Base-by-base conservation (phyloP, 2,888 invertebrate genomes). In the Cremastinae sp. region DNA sequence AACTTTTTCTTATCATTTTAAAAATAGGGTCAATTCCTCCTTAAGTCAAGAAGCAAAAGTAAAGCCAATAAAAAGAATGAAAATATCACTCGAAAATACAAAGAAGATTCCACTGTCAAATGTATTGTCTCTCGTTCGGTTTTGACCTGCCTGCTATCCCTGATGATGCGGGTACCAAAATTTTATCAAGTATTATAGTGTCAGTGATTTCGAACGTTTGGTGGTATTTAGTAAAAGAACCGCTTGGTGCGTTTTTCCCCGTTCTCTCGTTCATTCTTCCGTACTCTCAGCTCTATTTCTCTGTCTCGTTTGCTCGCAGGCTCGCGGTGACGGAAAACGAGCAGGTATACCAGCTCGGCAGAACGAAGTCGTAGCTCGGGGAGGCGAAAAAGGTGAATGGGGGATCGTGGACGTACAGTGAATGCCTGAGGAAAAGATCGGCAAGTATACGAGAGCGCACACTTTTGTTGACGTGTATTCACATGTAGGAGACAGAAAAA, bases 301-400 rank as follows among this genome's bases (percentile, higher is more conserved):
- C 1, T 56, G 10, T 55, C 43, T 55, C 59, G 43, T 56, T 58
- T 41, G 49, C 56, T 49, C 35, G 53, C 56, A 41, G 39, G 5
- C 28, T 56, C 49, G 62, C 43, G 62, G 64, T 61, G 39, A 66
- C 45, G 20, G 58, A 66, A 65, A 14, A 51, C 45, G 61, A 49
- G 66, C 71, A 75, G 75, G 71, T 75, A 75, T 43, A 69, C 49
- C 39, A 37, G 45, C 35, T n/a, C n/a, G 39, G 39, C 14, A 39
- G 43, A 58, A 58, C 49, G 35, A 49, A 59, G 61, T 55, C 55
- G 71, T 37, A 56, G 41, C 39, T 12, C 12, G 41, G 14, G 56
- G 45, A 9, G 14, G 37, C 37, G 66, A 58, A 56, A 68, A 75
- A 68, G 75, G 71, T 66, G 71, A 75, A 75, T 75, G 71, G 58